Conservation (phyloP, 2,113 vertebrate species). For the Puma concolor region DNA sequence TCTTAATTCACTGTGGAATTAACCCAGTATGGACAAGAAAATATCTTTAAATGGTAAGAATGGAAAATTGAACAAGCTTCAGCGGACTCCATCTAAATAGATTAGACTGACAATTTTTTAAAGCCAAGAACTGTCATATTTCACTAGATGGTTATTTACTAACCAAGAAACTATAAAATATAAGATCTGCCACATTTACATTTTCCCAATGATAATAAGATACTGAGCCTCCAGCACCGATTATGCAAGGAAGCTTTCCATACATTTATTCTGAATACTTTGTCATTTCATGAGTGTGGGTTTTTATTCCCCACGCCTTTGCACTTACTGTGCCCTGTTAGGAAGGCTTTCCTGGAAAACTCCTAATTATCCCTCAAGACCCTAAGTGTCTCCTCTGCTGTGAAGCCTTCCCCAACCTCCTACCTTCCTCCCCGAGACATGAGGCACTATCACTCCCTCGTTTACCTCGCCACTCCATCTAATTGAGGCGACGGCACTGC, state of each 20-base stretch:
- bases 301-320: not conserved
- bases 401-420: not conserved
- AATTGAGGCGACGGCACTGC: accelerated
- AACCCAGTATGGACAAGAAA: not conserved
- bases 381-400: not conserved
- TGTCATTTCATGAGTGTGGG: not conserved
- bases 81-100: not conserved
- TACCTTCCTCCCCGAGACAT: not conserved
- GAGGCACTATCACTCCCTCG: accelerated
- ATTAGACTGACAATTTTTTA: not conserved
- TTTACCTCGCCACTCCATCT: not conserved
- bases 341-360: not conserved
- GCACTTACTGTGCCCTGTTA: not conserved
- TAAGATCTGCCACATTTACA: not conserved
- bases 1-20: slow-evolving; percentile 20
- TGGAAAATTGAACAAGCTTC: not conserved
- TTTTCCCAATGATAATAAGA: not conserved
- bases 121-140: not conserved
- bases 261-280: not conserved
- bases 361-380: not conserved
- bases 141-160: not conserved
- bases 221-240: not conserved
- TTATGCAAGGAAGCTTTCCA: not conserved
- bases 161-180: not conserved
- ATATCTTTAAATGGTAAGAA: not conserved